phyloP scores from a whole-genome alignment of 1,140 invertebrate genomes.

The Drosophila persimilis region DNA sequence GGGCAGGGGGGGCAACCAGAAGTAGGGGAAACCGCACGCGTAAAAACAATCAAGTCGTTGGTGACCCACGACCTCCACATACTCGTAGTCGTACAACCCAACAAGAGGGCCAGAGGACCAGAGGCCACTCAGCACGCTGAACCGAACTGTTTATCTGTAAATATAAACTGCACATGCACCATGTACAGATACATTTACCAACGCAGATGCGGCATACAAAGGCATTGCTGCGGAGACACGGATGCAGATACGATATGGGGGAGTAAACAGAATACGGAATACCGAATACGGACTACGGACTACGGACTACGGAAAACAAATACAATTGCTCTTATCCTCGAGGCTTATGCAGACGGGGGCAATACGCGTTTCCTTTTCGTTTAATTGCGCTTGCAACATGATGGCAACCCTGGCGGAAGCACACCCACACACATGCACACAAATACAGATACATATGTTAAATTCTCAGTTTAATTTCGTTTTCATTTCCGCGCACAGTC shows the following conservation, averaged over 20 bases:
- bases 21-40: constrained; percentile 38
- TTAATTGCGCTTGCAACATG: constrained; percentile 73
- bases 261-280: no score
- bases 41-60: constrained; percentile 52
- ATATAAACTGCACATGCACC: constrained; percentile 49
- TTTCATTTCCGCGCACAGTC: constrained; percentile 70
- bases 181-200: constrained; percentile 17
- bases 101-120: not conserved
- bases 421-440: constrained; percentile 10
- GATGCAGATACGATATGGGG: constrained; percentile 32
- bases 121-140: constrained; percentile 24
- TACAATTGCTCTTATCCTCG: constrained; percentile 49
- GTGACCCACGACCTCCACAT: constrained; percentile 32
- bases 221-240: constrained; percentile 9
- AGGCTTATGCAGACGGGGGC: constrained; percentile 36
- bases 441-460: constrained; percentile 31
- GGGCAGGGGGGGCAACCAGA: not conserved
- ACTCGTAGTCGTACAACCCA: not conserved
- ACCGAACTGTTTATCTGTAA: constrained; percentile 53
- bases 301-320: constrained; percentile 15
- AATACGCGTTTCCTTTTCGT: constrained; percentile 60
- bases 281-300: not conserved
- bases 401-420: constrained; percentile 32
- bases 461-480: constrained; percentile 75
- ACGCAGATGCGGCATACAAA: constrained; percentile 6